Conservation (phyloP, 2,888 invertebrate species). For the Seladonia tumulorum region DNA sequence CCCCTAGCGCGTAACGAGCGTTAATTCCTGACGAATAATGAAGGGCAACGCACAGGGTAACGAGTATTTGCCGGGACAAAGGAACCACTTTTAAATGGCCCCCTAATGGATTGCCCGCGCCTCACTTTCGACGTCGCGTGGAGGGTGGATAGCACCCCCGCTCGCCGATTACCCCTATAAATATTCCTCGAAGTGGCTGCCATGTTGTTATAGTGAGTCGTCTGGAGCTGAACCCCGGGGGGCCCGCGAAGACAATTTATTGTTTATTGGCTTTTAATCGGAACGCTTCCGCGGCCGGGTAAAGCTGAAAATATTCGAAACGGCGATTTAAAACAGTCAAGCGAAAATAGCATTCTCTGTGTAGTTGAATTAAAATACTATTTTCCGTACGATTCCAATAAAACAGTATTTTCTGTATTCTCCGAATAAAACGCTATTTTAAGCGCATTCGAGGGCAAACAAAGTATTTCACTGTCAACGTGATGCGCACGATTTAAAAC, state of each 20-base stretch:
- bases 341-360: too few species aligned
- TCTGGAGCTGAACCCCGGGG: not conserved
- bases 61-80: conserved; percentile 38
- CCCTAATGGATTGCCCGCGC: conserved; percentile 39
- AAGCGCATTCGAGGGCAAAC: not conserved
- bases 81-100: conserved; percentile 37
- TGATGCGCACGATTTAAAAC: not conserved
- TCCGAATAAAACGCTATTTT: not conserved
- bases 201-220: conserved; percentile 1
- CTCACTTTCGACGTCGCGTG: conserved; percentile 13
- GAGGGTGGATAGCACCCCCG: not conserved
- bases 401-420: not conserved
- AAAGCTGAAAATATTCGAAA: not conserved
- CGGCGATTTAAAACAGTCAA: not conserved
- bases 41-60: conserved; percentile 30
- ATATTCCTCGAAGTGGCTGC: conserved; percentile 9
- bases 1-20: conserved; percentile 24
- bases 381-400: not conserved
- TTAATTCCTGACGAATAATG: conserved; percentile 39
- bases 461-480: not conserved
- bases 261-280: not conserved
- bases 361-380: not conserved
- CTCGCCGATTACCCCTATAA: conserved; percentile 7
- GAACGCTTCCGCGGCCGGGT: not conserved
- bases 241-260: not conserved